A percentile compares a stretch with the other conserved stretches of the same genome.
Evolutionary conservation across 1,140 invertebrate genomes (phyloP).

Genomic region (Colletes latitarsis): DNA sequence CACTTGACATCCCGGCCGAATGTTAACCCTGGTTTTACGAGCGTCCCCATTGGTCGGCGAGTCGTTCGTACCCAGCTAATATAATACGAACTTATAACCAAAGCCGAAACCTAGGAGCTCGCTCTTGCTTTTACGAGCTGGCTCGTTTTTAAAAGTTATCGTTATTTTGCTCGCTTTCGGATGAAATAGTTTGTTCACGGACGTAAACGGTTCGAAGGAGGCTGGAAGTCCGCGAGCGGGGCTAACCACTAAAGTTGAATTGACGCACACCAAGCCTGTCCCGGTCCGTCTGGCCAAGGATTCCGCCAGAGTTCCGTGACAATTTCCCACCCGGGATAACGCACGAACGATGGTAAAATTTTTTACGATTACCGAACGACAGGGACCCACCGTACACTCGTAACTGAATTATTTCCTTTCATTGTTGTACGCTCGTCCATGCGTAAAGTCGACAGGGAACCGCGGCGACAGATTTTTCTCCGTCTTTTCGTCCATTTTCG

Average conservation of each 20-base stretch:
- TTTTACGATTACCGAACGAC: slow-evolving; percentile 30
- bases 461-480: background rate
- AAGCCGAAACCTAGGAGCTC: slow-evolving; percentile 78
- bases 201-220: slow-evolving; percentile 53
- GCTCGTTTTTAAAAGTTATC: slow-evolving; percentile 79
- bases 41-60: slow-evolving; percentile 72
- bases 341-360: slow-evolving; percentile 25
- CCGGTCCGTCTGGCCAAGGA: background rate
- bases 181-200: slow-evolving; percentile 70
- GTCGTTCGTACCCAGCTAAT: slow-evolving; percentile 77
- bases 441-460: background rate
- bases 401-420: slow-evolving; percentile 12
- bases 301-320: slow-evolving; percentile 2
- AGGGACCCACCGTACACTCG: background rate
- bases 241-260: slow-evolving; percentile 46
- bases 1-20: slow-evolving; percentile 79
- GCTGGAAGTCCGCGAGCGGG: slow-evolving; percentile 24
- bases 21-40: slow-evolving; percentile 81
- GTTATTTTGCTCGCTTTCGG: slow-evolving; percentile 77
- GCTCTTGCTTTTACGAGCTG: slow-evolving; percentile 78
- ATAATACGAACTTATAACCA: slow-evolving; percentile 81
- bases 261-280: background rate
- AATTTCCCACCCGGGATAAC: slow-evolving; percentile 24
- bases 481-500: no score
- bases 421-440: background rate